Evolutionary conservation across 2,113 vertebrate genomes (phyloP), one percentile per base, ranked within the genome.

Genomic region (Onychorhynchus coronatus): DNA sequence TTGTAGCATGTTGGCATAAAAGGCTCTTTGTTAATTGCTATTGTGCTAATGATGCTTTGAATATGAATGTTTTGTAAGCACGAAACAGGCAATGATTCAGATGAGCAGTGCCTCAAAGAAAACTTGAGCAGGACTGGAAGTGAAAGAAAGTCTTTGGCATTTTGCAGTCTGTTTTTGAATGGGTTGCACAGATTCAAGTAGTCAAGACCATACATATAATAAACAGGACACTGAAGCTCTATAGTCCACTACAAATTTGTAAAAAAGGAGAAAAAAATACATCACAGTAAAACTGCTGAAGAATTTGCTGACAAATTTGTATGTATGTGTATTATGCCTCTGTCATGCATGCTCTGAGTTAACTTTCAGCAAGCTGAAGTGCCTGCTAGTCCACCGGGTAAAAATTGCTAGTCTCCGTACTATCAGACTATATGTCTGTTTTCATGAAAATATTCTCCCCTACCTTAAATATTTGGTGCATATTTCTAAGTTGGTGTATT

Each of bases 1-100:
- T 85, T 92, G 96, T 91, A 96, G 86, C 84, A 78, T 11, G 62
- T 97, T 95, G 92, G 72, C 81, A 96, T 97, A 97, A 98, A 98
- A 98, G 94, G 96, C 91, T 97, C 90, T 98, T 98, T 98, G 98
- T 97, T 97, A 91, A 72, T 72, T 91, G 96, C 93, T 91, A 97
- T 96, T 81, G 73, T 63, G 77, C 95, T 79, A 93, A 85, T 63
- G 12, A 62, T 22, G 7, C 86, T 82, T 91, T 39, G 91, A 95
- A 96, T 94, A 88, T 92, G 79, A 90, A 97, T 73, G 81, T 90
- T 94, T 85, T 80, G 66, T 88, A 88, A 89, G 95, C 97, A 96
- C 96, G 89, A 93, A 97, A 95, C 88, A 91, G 85, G 90, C 95
- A 94, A 77, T 79, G 74, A 95, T 91, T 95, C 82, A 95, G 80